Evolutionary conservation across 2,888 invertebrate species (phyloP).

Genomic region (Aspidapion aeneum): DNA sequence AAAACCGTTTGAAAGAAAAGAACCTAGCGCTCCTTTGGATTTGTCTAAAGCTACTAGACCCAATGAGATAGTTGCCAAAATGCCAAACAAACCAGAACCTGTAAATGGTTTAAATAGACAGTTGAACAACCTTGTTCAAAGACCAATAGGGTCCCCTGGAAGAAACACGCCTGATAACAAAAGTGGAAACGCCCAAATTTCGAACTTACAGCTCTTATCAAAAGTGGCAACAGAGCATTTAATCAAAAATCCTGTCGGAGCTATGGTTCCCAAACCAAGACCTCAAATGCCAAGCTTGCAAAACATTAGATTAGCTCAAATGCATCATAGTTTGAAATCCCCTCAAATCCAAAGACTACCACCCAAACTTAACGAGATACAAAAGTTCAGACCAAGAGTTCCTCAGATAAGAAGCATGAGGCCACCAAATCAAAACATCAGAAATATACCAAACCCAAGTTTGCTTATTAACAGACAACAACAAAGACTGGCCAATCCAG

Average conservation of each 20-base stretch:
- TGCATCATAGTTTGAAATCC: constrained; percentile 34
- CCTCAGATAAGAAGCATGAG: constrained; percentile 39
- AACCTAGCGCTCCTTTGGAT: constrained; percentile 54
- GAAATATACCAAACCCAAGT: constrained; percentile 63
- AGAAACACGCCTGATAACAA: constrained; percentile 25
- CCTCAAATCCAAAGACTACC: constrained; percentile 39
- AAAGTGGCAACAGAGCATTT: constrained; percentile 45
- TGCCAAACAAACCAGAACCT: constrained; percentile 37
- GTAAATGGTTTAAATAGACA: constrained; percentile 34
- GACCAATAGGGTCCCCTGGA: constrained; percentile 15
- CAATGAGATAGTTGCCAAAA: constrained; percentile 34
- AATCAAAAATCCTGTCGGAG: constrained; percentile 29
- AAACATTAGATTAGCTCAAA: constrained; percentile 31
- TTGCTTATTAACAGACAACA: constrained; percentile 56
- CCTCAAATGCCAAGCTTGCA: constrained; percentile 44
- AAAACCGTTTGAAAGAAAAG: constrained; percentile 44
- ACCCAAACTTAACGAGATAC: constrained; percentile 50
- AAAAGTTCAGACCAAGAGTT: constrained; percentile 40
- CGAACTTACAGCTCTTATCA: constrained; percentile 55
- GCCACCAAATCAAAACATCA: constrained; percentile 56
- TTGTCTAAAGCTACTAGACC: constrained; percentile 46
- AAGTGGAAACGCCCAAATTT: constrained; percentile 36
- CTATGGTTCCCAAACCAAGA: constrained; percentile 30
- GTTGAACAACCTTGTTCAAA: constrained; percentile 16
- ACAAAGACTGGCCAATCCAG: constrained; percentile 41